Percentiles rank a stretch among this genome's conserved stretches.
These are phyloP conservation scores for Umimayanthus kanabou DNA, from an alignment of 92 coral and sea anemone genomes.

Conservation along the genomic window DNA sequence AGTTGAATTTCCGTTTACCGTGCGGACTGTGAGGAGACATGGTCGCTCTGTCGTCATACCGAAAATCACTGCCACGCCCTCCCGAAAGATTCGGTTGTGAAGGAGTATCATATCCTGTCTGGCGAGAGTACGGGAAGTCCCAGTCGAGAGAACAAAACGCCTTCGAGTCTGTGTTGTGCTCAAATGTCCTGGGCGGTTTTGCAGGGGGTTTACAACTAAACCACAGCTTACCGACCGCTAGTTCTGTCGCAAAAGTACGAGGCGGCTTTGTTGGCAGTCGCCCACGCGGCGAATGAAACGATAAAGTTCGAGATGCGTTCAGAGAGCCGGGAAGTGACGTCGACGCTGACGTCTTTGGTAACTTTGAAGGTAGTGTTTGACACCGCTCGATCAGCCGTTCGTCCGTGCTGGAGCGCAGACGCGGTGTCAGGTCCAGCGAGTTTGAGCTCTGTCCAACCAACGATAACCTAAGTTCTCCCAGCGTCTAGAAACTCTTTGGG, in stretches of 20 bases:
- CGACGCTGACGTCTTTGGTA: slow-evolving; percentile 9
- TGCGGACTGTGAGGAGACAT: slow-evolving; percentile 20
- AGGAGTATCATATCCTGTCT: not conserved
- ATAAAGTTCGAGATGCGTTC: slow-evolving; percentile 24
- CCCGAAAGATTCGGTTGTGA: slow-evolving; percentile 11
- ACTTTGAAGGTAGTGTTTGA: slow-evolving; percentile 15
- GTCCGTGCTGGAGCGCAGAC: slow-evolving; percentile 56
- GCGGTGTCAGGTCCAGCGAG: slow-evolving; percentile 47
- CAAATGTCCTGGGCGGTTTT: slow-evolving; percentile 83
- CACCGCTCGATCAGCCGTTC: slow-evolving; percentile 21
- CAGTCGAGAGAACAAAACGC: slow-evolving; percentile 69
- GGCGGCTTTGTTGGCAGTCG: slow-evolving; percentile 87
- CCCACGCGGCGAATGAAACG: slow-evolving; percentile 35
- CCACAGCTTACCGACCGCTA: slow-evolving; percentile 51
- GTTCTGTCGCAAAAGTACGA: slow-evolving; percentile 82
- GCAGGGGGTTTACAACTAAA: slow-evolving; percentile 71
- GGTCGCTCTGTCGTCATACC: not conserved
- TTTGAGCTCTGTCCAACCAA: slow-evolving; percentile 75
- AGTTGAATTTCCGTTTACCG: slow-evolving; percentile 1
- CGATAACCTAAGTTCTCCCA: slow-evolving; percentile 72
- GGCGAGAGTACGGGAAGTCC: slow-evolving; percentile 56
- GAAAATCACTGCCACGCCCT: not conserved
- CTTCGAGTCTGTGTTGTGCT: slow-evolving; percentile 59
- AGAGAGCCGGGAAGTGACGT: slow-evolving; percentile 38
- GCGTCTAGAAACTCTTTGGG: slow-evolving; percentile 65